These are phyloP conservation scores for Drosophila yooni DNA, from an alignment of 2,888 invertebrate species.

Conservation along the genomic window DNA sequence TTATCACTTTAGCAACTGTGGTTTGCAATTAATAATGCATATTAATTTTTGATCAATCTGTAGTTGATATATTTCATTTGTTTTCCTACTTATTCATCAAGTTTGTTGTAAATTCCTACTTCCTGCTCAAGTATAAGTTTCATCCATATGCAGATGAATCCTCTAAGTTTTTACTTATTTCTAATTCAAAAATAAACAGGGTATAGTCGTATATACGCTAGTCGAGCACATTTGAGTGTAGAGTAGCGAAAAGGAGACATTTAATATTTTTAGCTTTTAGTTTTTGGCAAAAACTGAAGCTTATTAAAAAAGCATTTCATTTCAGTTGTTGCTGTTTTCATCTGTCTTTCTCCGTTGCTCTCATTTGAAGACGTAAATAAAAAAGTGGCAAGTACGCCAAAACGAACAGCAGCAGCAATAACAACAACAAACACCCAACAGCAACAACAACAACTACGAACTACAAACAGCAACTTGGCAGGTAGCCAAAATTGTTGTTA, in stretches of 20 bases:
- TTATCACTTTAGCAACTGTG: background rate
- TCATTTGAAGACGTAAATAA: constrained; percentile 51
- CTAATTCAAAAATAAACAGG: background rate
- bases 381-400: constrained; percentile 44
- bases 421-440: background rate
- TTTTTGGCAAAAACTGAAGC: constrained; percentile 22
- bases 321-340: constrained; percentile 24
- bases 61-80: background rate
- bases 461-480: constrained; percentile 39
- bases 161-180: background rate
- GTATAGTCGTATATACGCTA: background rate
- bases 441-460: constrained; percentile 6
- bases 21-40: background rate
- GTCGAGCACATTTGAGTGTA: background rate
- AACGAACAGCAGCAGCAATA: background rate
- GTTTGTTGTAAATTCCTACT: background rate
- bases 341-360: constrained; percentile 7
- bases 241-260: background rate
- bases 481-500: constrained; percentile 49
- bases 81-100: too few relatives aligned
- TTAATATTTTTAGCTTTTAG: background rate
- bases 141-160: background rate
- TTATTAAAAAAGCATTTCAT: constrained; percentile 53
- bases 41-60: background rate
- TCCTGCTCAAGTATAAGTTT: too few relatives aligned